phyloP scores from a whole-genome alignment of 2,113 vertebrate genomes.

The Austrofundulus limnaeus region DNA sequence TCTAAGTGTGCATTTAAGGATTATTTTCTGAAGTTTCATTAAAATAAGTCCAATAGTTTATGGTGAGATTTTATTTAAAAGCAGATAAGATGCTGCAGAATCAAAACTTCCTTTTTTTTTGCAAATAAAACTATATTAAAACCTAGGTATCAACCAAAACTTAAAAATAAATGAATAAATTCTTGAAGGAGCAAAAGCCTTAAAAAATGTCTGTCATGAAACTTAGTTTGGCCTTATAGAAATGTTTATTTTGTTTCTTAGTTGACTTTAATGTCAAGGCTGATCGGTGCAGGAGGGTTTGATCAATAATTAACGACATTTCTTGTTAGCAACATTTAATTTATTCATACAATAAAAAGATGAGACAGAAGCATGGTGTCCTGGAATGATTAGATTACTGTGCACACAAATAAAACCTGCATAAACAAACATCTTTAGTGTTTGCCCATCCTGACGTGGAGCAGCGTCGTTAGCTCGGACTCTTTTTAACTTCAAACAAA shows the following conservation, averaged over 20 bases:
- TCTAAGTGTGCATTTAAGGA: no score
- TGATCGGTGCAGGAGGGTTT: not conserved
- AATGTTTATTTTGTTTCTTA: no score
- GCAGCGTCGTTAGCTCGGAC: not conserved
- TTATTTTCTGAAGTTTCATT: no score
- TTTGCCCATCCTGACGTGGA: conserved; percentile 16
- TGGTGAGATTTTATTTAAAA: no score
- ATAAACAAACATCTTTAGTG: conserved; percentile 41
- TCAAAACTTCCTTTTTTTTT: no score
- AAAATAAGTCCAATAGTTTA: no score
- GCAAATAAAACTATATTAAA: not conserved
- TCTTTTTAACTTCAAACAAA: conserved; percentile 2
- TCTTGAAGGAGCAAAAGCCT: no score
- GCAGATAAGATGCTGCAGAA: no score
- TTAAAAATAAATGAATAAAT: no score
- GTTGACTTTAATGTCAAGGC: not conserved
- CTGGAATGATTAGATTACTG: conserved; percentile 58
- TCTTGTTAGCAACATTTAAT: conserved; percentile 37
- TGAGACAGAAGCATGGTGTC: conserved; percentile 9
- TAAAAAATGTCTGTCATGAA: no score
- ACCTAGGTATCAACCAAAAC: no score
- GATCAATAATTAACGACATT: conserved; percentile 2
- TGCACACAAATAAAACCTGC: conserved; percentile 8
- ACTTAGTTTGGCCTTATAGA: no score
- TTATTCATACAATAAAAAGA: conserved; percentile 43